Base-by-base conservation (phyloP, 2,113 vertebrate genomes). In the Mesitornis unicolor region DNA sequence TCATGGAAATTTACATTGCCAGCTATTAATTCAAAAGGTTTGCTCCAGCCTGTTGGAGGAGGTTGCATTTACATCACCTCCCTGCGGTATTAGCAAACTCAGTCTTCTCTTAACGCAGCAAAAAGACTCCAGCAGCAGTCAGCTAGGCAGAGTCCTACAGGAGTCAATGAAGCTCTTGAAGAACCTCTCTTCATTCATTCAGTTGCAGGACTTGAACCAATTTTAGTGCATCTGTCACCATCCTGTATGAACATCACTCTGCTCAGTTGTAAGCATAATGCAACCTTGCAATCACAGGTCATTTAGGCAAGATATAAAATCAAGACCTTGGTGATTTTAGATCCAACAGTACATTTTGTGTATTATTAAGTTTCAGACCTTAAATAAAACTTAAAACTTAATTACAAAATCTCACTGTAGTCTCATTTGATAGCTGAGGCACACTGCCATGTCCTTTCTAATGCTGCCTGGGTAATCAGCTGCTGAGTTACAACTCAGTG, bases 271-370 rank as follows among this genome's bases (percentile, higher is more conserved):
- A 94, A 97, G 89, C 73, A 93, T 84, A 93, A 93, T 75, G 92
- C 90, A 94, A 96, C 92, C 93, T 93, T 84, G 95, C 80, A 96
- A 97, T 95, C 96, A 89, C 95, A 67, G 95, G 96, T 96, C 96
- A 84, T 16, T 90, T 50, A 93, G 76, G 86, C 92, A 97, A 88
- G 73, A 84, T 94, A 93, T 53, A 5, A 73, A 94, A 90, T 22
- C 76, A 61, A 76, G 93, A 94, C 96, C 93, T 84, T 96, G 92
- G 90, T 95, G 90, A 93, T 96, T 95, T 95, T 81, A 75, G 90
- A 94, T 92, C 76, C 95, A 94, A 50, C 88, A 89, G 92, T 93
- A 95, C 80, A 90, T 94, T 94, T 47, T 87, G 77, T 93, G 83
- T 90, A 94, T 78, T 82, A 95, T 89, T 95, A 95, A 94, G 88